A percentile compares a stretch with the other conserved stretches of the same genome.
phyloP scores from a whole-genome alignment of 35 echinoderm and acorn worm genomes.

The Acanthaster planci region DNA sequence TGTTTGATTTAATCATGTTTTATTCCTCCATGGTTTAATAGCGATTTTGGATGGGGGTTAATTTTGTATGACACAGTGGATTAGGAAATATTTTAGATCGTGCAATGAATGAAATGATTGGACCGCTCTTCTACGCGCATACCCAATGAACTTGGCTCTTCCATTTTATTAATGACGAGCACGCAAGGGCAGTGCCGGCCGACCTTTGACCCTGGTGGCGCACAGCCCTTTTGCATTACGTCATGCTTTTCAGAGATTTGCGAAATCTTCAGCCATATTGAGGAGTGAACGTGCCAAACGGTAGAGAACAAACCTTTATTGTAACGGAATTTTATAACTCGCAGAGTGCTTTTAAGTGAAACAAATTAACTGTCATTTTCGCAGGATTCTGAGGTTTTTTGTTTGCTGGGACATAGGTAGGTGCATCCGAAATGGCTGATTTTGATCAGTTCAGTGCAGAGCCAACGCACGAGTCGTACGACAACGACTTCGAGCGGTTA shows the following conservation, averaged over 20 bases:
- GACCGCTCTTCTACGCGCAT: neutral
- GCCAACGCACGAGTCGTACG: slow-evolving; percentile 35
- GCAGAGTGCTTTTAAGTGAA: neutral
- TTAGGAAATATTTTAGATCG: neutral
- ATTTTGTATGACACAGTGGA: no score
- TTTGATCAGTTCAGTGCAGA: slow-evolving; percentile 38
- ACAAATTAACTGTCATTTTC: no score
- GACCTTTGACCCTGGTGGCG: neutral
- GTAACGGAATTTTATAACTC: neutral
- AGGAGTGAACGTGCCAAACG: neutral
- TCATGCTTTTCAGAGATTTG: slow-evolving; percentile 25
- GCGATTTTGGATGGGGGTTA: no score
- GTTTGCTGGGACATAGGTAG: neutral
- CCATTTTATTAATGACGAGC: no score
- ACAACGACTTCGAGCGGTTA: slow-evolving; percentile 63
- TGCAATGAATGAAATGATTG: neutral
- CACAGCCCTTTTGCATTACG: neutral
- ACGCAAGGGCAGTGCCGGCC: neutral
- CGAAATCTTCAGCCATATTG: slow-evolving; percentile 25
- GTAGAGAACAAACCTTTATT: neutral
- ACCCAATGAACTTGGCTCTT: neutral
- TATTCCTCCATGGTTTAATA: no score
- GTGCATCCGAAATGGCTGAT: slow-evolving; percentile 32
- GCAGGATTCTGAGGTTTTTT: neutral
- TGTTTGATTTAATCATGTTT: no score